A percentile compares a stretch with the other conserved stretches of the same genome.
Evolutionary conservation across 2,888 invertebrate species (phyloP).

Genomic region (Tachina fera): DNA sequence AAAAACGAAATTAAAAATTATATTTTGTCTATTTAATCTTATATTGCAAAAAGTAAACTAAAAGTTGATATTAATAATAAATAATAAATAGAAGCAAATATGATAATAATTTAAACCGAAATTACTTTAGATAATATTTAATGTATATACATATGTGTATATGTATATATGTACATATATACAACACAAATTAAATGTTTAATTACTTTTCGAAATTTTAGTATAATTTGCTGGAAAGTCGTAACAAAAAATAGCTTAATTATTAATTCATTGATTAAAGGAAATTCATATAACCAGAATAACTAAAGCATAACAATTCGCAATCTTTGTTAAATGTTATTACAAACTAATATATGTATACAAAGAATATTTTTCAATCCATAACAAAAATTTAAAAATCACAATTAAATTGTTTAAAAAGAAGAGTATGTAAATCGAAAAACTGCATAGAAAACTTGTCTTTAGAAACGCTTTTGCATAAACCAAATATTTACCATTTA

Average conservation of each 20-base stretch:
- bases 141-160: conserved; percentile 2
- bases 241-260: conserved; percentile 62
- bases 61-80: conserved; percentile 57
- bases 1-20: conserved; percentile 33
- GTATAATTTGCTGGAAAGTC: conserved; percentile 61
- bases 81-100: conserved; percentile 57
- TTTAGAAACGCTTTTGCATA: conserved; percentile 70
- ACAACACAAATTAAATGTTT: conserved; percentile 23
- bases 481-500: conserved; percentile 67
- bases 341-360: conserved; percentile 9
- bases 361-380: conserved; percentile 32
- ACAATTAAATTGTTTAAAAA: conserved; percentile 63
- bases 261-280: conserved; percentile 38
- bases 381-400: conserved; percentile 15
- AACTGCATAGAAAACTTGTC: conserved; percentile 43
- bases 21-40: conserved; percentile 68
- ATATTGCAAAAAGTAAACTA: conserved; percentile 49
- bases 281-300: conserved; percentile 23
- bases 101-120: conserved; percentile 65
- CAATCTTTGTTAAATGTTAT: conserved; percentile 30
- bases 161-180: conserved; percentile 6
- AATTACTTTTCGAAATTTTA: conserved; percentile 49
- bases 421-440: conserved; percentile 13
- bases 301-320: conserved; percentile 7
- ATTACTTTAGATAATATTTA: conserved; percentile 54